A percentile compares a stretch with the other conserved stretches of the same genome.
Conservation (phyloP, 1,140 invertebrate species). For the Plectrocnemia conspersa region DNA sequence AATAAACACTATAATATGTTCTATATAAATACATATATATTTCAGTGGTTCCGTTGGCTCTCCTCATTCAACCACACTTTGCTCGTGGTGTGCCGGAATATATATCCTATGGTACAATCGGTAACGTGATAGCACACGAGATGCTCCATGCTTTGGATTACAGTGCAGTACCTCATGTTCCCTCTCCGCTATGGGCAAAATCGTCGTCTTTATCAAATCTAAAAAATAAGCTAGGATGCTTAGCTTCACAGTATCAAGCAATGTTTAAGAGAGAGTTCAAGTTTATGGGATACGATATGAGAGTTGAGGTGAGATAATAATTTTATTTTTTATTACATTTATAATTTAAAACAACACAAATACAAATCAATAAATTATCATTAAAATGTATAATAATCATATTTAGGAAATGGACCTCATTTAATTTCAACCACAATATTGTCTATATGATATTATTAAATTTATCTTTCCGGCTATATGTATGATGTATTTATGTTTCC, state of each 20-base stretch:
- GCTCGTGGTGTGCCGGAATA: conserved; percentile 48
- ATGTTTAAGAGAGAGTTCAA: conserved; percentile 47
- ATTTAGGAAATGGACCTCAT: too few species aligned
- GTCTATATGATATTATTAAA: too few species aligned
- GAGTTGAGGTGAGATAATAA: conserved; percentile 48
- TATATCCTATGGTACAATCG: conserved; percentile 49
- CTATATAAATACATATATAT: conserved; percentile 14
- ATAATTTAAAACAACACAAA: too few species aligned
- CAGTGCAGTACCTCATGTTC: conserved; percentile 38
- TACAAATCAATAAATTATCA: too few species aligned
- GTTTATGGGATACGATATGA: conserved; percentile 47
- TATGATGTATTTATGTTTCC: too few species aligned
- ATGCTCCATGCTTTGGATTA: conserved; percentile 53
- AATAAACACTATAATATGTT: conserved; percentile 7
- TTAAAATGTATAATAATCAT: too few species aligned
- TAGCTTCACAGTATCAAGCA: conserved; percentile 54
- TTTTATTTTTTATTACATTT: too few species aligned
- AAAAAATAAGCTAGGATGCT: conserved; percentile 57
- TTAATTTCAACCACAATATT: too few species aligned
- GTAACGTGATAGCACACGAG: conserved; percentile 53
- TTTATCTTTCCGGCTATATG: too few species aligned
- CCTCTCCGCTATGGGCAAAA: conserved; percentile 56
- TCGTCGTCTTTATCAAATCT: conserved; percentile 53
- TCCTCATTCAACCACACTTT: conserved; percentile 60
- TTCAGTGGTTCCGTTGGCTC: conserved; percentile 59